Evolutionary conservation across 2,888 invertebrate species (phyloP), one percentile per base, ranked within the genome.

Genomic region (Oligia fasciuncula): DNA sequence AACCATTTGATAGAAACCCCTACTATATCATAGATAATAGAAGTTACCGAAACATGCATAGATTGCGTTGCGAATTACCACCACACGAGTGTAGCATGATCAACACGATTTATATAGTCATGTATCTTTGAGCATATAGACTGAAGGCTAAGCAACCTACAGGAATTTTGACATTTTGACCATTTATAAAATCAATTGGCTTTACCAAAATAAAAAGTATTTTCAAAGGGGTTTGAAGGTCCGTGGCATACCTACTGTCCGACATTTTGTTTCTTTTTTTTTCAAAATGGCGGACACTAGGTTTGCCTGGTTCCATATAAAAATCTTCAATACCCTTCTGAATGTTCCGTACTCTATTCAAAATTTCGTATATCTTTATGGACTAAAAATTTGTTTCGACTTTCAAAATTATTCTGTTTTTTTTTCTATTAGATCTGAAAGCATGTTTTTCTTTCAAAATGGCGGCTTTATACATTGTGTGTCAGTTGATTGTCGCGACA

Each of bases 51-150:
- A 51, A 68, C 63, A 66, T 85, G 78, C 73, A 69, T 72, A 85
- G 80, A 86, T 76, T 84, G 88, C 85, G 85, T 86, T 84, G 71
- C 76, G 74, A 76, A 73, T 65, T 75, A 69, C 54, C 60, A 69
- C 68, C 71, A 80, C 87, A 77, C 73, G 75, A 80, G 76, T 76
- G 79, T 73, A 87, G 85, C 85, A 85, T 85, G 85, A 43, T 57
- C 73, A 29, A 65, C 74, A 75, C 80, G 40, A 78, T 29, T 76
- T 76, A 43, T 57, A 66, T 67, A 73, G 49, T 73, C 40, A 29
- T 86, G 54, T 57, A n/a, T 75, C 70, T 80, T 66, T 17, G 77
- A 77, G 84, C 81, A 77, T 77, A 66, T 78, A 66, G 87, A n/a
- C 68, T 79, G 74, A 29, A 76, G 62, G 23, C n/a, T 54, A 19